phyloP scores from a whole-genome alignment of 1,140 invertebrate genomes.

The Calephelis virginiensis region DNA sequence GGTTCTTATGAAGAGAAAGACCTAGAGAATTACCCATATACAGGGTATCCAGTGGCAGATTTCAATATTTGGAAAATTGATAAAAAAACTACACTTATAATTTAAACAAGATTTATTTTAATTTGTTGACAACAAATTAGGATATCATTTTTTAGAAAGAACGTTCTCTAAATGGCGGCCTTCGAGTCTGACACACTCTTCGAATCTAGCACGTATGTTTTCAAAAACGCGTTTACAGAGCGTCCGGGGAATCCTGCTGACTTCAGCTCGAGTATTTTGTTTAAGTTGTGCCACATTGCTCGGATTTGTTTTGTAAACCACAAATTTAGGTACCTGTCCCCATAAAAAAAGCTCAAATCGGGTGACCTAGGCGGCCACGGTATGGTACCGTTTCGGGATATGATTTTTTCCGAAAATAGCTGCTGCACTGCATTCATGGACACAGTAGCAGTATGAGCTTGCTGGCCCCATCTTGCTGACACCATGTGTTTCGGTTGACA shows the following conservation, averaged over 20 bases:
- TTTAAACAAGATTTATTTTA: too few species aligned
- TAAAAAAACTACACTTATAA: too few species aligned
- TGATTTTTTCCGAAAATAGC: slow-evolving; percentile 22
- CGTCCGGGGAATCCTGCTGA: slow-evolving; percentile 7
- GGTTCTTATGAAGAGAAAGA: too few species aligned
- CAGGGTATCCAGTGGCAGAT: too few species aligned
- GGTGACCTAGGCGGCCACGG: too few species aligned
- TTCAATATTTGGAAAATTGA: too few species aligned
- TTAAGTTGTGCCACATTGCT: slow-evolving; percentile 7
- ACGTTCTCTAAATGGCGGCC: slow-evolving; percentile 22
- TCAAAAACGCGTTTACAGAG: slow-evolving; percentile 17
- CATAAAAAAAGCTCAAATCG: too few species aligned
- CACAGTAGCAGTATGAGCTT: slow-evolving; percentile 16
- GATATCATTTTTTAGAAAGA: slow-evolving; percentile 24
- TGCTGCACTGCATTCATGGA: slow-evolving; percentile 19
- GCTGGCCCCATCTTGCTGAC: neutral
- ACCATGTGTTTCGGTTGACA: neutral
- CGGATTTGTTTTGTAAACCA: slow-evolving; percentile 10
- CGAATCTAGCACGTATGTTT: slow-evolving; percentile 19
- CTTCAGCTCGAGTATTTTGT: slow-evolving; percentile 19
- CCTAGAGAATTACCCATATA: too few species aligned
- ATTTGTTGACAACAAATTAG: slow-evolving; percentile 15
- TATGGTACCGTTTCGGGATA: slow-evolving; percentile 13
- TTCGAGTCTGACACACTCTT: slow-evolving; percentile 24
- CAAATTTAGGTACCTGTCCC: slow-evolving; percentile 19